A percentile compares a stretch with the other conserved stretches of the same genome.
Evolutionary conservation across 2,113 vertebrate species (phyloP).

Genomic region (Cinclus cinclus): DNA sequence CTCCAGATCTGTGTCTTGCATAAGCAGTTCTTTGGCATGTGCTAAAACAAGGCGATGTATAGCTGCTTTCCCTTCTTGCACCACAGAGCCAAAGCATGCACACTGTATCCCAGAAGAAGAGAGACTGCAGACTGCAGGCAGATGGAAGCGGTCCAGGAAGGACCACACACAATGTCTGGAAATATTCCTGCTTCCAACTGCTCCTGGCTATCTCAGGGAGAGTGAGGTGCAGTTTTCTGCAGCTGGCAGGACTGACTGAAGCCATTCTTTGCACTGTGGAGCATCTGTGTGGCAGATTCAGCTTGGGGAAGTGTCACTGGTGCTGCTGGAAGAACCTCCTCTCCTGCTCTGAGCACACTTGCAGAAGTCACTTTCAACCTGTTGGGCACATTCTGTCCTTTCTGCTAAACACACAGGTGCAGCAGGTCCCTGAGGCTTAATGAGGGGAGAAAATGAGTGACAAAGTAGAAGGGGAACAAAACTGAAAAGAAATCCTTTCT

Average conservation of each 20-base stretch:
- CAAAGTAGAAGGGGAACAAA: background rate
- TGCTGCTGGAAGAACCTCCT: background rate
- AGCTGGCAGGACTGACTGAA: background rate
- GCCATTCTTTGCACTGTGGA: background rate
- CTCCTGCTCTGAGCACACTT: background rate
- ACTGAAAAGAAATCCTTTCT: background rate
- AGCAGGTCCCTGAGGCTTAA: background rate
- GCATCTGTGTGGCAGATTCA: background rate
- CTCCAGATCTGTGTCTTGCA: background rate
- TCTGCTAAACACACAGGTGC: background rate
- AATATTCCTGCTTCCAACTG: background rate
- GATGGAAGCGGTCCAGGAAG: background rate
- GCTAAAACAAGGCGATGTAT: background rate
- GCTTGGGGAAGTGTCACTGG: background rate
- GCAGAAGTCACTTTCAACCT: background rate
- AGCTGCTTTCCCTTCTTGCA: background rate
- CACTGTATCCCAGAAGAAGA: background rate
- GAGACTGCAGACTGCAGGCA: background rate
- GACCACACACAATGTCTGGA: background rate
- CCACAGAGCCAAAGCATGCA: background rate
- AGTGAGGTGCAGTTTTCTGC: background rate
- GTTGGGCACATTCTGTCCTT: too few species aligned
- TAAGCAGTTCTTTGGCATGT: background rate
- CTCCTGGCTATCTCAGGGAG: background rate
- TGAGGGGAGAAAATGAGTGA: background rate